Conservation (phyloP, 2,113 vertebrate species). For the Fulmarus glacialis region DNA sequence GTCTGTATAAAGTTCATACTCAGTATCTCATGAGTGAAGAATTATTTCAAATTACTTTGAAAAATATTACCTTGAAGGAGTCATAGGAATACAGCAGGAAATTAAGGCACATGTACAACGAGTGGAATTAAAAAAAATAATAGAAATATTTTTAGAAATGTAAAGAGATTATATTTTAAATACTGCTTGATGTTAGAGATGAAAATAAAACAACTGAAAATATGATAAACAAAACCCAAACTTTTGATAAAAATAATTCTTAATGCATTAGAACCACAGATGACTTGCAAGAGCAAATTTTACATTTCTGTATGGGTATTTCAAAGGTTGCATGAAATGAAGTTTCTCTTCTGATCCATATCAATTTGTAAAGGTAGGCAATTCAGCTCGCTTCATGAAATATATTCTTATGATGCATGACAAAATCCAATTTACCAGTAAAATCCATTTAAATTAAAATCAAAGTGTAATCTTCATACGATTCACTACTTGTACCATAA, state of each 20-base stretch:
- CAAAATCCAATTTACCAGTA: conserved; percentile 76
- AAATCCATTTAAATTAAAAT: conserved; percentile 82
- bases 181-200: not conserved
- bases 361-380: conserved; percentile 74
- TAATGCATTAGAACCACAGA: conserved; percentile 38
- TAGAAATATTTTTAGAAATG: not conserved
- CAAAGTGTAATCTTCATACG: conserved; percentile 58
- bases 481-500: conserved; percentile 44
- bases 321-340: conserved; percentile 77
- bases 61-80: not conserved
- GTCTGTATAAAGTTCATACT: not conserved
- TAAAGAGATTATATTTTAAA: not conserved
- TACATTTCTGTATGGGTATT: conserved; percentile 69
- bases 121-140: not conserved
- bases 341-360: conserved; percentile 75
- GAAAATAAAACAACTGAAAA: not conserved
- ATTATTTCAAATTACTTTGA: not conserved
- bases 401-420: conserved; percentile 74
- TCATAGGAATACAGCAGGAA: not conserved
- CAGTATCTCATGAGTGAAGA: not conserved
- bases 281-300: conserved; percentile 66
- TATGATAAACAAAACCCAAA: not conserved
- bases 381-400: conserved; percentile 67
- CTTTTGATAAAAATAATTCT: conserved; percentile 56
- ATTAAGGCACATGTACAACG: not conserved